A percentile compares a stretch with the other conserved stretches of the same genome.
Evolutionary conservation across 2,113 vertebrate genomes (phyloP).

Genomic region (Picathartes gymnocephalus): DNA sequence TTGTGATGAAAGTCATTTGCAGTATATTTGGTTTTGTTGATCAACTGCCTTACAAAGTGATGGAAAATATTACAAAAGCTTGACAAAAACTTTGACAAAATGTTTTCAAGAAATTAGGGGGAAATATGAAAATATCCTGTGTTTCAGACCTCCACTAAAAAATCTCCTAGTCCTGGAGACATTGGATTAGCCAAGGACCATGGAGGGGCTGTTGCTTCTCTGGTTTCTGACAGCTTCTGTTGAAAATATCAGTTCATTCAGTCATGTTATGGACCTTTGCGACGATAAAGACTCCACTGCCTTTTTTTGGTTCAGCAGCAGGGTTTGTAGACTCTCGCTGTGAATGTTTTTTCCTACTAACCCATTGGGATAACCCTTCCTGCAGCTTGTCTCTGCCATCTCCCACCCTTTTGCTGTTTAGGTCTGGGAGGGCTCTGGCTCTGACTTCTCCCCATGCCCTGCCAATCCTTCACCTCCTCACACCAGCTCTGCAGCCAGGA

Average conservation of each 20-base stretch:
- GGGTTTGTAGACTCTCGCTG: background rate
- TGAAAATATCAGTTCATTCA: background rate
- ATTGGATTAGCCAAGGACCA: background rate
- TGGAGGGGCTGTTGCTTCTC: background rate
- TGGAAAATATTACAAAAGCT: background rate
- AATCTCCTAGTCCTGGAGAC: background rate
- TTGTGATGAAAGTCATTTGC: background rate
- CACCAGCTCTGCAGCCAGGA: background rate
- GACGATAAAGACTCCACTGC: background rate
- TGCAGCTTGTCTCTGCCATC: background rate
- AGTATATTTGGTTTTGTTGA: background rate
- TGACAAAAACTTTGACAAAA: background rate
- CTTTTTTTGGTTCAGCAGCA: background rate
- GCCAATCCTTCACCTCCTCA: background rate
- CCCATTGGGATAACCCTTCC: background rate
- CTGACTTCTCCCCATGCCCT: background rate
- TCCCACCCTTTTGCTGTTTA: background rate
- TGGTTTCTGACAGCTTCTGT: background rate
- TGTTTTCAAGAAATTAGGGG: background rate
- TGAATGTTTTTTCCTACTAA: background rate
- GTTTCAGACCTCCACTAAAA: background rate
- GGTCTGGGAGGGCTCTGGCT: background rate
- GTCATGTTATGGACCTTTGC: background rate
- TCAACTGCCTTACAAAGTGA: background rate
- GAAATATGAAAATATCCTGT: background rate